A percentile compares a stretch with the other conserved stretches of the same genome.
Evolutionary conservation across 1,140 invertebrate genomes (phyloP).

Genomic region (Magallana angulata): DNA sequence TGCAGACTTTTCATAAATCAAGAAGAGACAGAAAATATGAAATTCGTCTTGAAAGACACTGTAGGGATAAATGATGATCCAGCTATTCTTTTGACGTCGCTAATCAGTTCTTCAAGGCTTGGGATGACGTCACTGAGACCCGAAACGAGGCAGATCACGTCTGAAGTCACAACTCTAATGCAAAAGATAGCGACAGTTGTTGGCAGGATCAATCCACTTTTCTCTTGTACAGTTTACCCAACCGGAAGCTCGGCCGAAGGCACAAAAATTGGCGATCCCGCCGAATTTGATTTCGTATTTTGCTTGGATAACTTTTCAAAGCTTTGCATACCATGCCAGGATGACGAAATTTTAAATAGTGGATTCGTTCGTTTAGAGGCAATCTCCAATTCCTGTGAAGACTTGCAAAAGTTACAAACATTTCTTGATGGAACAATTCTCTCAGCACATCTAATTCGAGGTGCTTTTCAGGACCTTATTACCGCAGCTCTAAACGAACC

Average conservation of each 20-base stretch:
- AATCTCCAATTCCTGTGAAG: background rate
- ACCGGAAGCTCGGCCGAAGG: slow-evolving; percentile 14
- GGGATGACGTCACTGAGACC: background rate
- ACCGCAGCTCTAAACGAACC: background rate
- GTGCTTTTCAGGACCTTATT: background rate
- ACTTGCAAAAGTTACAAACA: background rate
- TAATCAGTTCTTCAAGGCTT: background rate
- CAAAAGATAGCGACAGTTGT: background rate
- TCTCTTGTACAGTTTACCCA: slow-evolving; percentile 16
- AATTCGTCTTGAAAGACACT: background rate
- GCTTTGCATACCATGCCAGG: background rate
- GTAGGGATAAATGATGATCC: background rate
- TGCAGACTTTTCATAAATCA: background rate
- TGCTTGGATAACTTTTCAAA: slow-evolving; percentile 24
- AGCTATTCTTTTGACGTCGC: background rate
- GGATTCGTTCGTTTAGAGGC: background rate
- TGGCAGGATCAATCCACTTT: background rate
- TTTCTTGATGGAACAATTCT: slow-evolving; percentile 11
- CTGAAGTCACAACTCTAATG: background rate
- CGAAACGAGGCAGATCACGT: background rate
- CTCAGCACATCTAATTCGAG: background rate
- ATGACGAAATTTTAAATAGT: background rate
- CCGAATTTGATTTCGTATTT: slow-evolving; percentile 32
- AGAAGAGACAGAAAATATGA: background rate
- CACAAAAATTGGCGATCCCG: slow-evolving; percentile 35